Evolutionary conservation across 2,888 invertebrate species (phyloP), one percentile per base, ranked within the genome.

Genomic region (Leptopterna dolabrata): DNA sequence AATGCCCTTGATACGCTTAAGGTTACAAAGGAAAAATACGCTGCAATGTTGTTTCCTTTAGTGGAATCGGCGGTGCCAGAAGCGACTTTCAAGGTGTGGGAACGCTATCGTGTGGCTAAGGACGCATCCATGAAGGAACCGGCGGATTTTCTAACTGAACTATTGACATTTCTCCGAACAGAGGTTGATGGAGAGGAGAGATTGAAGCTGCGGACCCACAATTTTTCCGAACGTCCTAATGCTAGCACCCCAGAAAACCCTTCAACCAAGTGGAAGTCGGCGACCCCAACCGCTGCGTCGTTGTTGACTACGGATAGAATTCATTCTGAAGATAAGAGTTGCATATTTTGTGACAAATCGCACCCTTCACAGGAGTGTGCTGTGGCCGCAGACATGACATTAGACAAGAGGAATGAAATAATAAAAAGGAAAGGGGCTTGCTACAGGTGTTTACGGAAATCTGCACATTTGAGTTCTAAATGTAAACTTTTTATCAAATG

Each of bases 51-150:
- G 11, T 91, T 90, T 87, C 91, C 91, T 3, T 87, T 91, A 4
- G 90, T 91, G 24, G 91, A 91, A 84, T 91, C 90, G 0, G 89
- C 90, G 83, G 86, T 91, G 14, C 91, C 91, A 4, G 89, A 90
- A 19, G 90, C 90, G 6, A 85, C 90, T 7, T 86, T 91, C 30
- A 24, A 90, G 63, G 89, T 89, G 16, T 91, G 90, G 91, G 88
- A 89, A 47, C 87, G 89, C 11, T 41, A 55, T 82, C 63, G 88
- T 29, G 51, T 84, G 2, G 24, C 41, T 19, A 88, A 80, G 36
- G 80, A 76, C 13, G 19, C 85, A 14, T 70, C 86, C 14, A 76
- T 86, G 78, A 82, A 71, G 63, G 80, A 88, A n/a, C 80, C 83
- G 0, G 51, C 43, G 29, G 86, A 86, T 16, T 87, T 71, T 86